Base-by-base conservation (phyloP, 1,140 invertebrate genomes). In the Drosophila repletoides region DNA sequence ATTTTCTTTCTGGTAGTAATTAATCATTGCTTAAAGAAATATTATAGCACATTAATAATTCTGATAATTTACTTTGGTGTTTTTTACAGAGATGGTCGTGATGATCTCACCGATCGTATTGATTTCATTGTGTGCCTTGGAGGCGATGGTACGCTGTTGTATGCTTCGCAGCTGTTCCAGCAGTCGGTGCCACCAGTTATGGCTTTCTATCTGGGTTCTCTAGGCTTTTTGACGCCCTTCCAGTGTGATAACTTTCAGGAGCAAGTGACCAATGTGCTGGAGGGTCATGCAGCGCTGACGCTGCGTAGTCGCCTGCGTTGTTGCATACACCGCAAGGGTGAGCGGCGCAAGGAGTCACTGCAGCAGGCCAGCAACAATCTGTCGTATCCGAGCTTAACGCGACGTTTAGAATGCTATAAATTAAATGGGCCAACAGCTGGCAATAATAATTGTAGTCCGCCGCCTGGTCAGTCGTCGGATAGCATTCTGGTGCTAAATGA, bases 161-260 rank as follows among this genome's bases (percentile, higher is more conserved):
- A 99, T 89, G 98, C 97, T 36, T 98, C 97, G 77, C 95, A 97
- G 7, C 91, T 99, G 14, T 99, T 99, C 83, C 93, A 98, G 94
- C 95, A 97, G 93, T 98, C 97, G n/a, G 97, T 98, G 34, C 98
- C 98, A 26, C 98, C 98, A 4, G 96, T 99, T 5, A 98, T 99
- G 97, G 97, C 98, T 41, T 99, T 99, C 91, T 97, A 99, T 90
- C 92, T 98, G 60, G 98, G 97, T 12, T 98, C 97, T 0, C 91
- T 99, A 21, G 97, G 98, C 0, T 99, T 99, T 90, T 92, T 99
- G 0, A 98, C 97, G 5, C 97, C 97, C 2, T 98, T 98, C 91
- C 95, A 96, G 89, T 98, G 98, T 91, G 95, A 97, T 68, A 97
- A 98, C 89, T 98, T 98, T 87, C 95, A 97, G 89, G 95, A 97